Base-by-base conservation (phyloP, 2,113 vertebrate species). In the Scatophagus argus region DNA sequence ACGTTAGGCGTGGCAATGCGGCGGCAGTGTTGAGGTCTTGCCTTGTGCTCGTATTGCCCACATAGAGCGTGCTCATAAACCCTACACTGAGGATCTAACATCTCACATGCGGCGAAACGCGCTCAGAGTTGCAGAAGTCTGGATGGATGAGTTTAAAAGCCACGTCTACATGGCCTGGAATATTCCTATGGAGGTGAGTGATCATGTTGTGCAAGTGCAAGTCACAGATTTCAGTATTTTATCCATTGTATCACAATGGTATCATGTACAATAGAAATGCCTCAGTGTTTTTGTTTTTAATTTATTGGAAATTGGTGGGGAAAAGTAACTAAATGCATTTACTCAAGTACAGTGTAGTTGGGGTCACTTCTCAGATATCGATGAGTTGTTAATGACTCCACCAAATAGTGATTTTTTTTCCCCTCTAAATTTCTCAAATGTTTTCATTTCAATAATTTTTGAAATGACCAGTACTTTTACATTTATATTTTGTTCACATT, bases 161-260 rank as follows among this genome's bases (percentile, higher is more conserved):
- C 98, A 99, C 0, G 98, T 99, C 54, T 99, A 99, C 76, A 99
- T 99, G 98, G 98, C 98, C 0, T 99, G 98, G 98, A 99, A 99
- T 89, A 95, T 99, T 59, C 98, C 98, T 9, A 95, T 96, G 71
- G 97, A 99, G 97, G 98, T 99, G 84, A 91, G 95, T 41, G 43
- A 64, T 36, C 11, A 21, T 61, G 16, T 29, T 2, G 27, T 41
- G n/a, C 9, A 23, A 6, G 23, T 6, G 12, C 8, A 27, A 27
- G 6, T 58, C 23, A 14, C 10, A n/a, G 59, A 32, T 23, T 5
- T 12, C n/a, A 6, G 6, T 23, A 29, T 29, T 36, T 21, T 19
- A 47, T 56, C 34, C 14, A 52, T 4, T 0, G 38, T 44, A 21
- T 31, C 19, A 25, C 19, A 21, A 23, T 43, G 13, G 19, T 31